Percentiles rank a stretch among this genome's conserved stretches.
Evolutionary conservation across 1,140 invertebrate species (phyloP).

Genomic region (Heliconius himera): DNA sequence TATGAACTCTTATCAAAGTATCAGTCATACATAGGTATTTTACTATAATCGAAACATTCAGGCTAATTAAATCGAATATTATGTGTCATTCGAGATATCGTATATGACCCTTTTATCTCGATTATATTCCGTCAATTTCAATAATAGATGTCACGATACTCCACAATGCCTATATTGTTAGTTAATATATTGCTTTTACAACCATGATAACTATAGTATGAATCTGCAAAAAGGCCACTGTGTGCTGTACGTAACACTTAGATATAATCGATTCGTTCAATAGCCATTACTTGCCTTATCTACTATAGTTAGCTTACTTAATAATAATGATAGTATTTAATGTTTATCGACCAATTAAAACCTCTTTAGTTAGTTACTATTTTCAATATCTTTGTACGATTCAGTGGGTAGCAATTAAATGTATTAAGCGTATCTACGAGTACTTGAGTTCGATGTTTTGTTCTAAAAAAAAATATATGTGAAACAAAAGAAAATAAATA

Average conservation of each 20-base stretch:
- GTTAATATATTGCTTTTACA: slow-evolving; percentile 67
- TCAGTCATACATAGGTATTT: slow-evolving; percentile 41
- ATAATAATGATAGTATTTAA: slow-evolving; percentile 24
- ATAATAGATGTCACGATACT: slow-evolving; percentile 69
- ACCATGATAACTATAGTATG: slow-evolving; percentile 40
- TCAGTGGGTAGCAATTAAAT: not conserved
- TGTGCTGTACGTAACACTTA: slow-evolving; percentile 41
- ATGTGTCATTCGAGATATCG: slow-evolving; percentile 71
- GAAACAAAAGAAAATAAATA: not conserved
- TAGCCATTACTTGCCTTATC: slow-evolving; percentile 28
- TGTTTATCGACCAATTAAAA: slow-evolving; percentile 15
- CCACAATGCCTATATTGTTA: slow-evolving; percentile 52
- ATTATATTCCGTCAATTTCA: slow-evolving; percentile 77
- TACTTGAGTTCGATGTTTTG: not conserved
- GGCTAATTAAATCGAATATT: slow-evolving; percentile 77
- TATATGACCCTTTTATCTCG: slow-evolving; percentile 71
- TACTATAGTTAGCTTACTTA: slow-evolving; percentile 20
- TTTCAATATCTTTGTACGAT: not conserved
- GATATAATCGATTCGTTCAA: slow-evolving; percentile 53
- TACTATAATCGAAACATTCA: slow-evolving; percentile 72
- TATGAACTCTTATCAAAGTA: slow-evolving; percentile 16
- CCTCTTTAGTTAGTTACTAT: not conserved
- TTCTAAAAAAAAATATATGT: not conserved
- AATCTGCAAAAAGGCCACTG: slow-evolving; percentile 58
- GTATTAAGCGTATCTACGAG: not conserved